Conservation (phyloP, 2,113 vertebrate genomes). For the Lynx canadensis region DNA sequence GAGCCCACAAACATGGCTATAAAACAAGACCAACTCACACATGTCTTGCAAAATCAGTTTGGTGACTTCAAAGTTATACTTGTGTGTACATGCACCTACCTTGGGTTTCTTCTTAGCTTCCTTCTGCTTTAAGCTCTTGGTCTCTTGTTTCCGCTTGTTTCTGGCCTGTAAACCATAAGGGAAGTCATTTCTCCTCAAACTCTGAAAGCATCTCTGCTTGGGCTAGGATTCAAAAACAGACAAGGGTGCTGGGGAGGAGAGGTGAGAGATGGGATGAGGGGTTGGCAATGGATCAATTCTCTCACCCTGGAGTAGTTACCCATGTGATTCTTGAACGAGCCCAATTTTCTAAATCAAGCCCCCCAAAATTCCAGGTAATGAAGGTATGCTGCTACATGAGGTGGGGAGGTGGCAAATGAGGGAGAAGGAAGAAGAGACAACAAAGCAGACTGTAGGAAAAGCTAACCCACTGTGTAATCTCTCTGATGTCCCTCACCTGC, state of each 20-base stretch:
- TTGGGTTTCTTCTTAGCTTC: slow-evolving; percentile 91
- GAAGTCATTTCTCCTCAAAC: slow-evolving; percentile 73
- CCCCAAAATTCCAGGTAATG: neutral
- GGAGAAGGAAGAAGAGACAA: neutral
- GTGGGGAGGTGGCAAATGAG: neutral
- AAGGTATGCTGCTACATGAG: neutral
- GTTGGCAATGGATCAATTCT: slow-evolving; percentile 8
- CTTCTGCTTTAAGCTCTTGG: slow-evolving; percentile 89
- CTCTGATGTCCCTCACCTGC: slow-evolving; percentile 67
- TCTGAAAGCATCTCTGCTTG: slow-evolving; percentile 69
- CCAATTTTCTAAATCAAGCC: slow-evolving; percentile 33
- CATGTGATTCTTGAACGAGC: slow-evolving; percentile 1
- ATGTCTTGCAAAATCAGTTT: neutral
- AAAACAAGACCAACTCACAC: neutral
- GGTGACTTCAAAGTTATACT: slow-evolving; percentile 26
- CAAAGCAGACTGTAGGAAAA: neutral
- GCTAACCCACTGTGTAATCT: neutral
- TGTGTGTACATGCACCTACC: slow-evolving; percentile 79
- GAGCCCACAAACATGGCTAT: neutral
- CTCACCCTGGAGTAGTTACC: slow-evolving; percentile 32
- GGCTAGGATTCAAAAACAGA: slow-evolving; percentile 42
- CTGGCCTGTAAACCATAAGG: slow-evolving; percentile 88
- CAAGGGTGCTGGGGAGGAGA: slow-evolving; percentile 51
- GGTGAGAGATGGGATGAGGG: slow-evolving; percentile 50
- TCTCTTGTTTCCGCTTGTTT: slow-evolving; percentile 93